These are phyloP conservation scores for Ia io DNA, from an alignment of 2,113 vertebrate species.

Conservation along the genomic window DNA sequence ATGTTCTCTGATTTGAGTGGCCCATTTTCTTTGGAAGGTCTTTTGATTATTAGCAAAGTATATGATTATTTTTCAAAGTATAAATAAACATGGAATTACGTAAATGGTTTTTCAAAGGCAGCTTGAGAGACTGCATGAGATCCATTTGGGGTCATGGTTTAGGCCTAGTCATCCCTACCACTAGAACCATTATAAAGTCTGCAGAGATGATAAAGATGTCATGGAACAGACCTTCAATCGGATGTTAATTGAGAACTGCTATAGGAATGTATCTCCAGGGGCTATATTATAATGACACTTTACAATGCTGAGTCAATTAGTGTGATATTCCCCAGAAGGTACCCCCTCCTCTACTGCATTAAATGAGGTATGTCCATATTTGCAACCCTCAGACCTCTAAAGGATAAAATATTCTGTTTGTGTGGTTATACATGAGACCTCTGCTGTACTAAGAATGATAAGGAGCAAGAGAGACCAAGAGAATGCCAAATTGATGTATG, in stretches of 20 bases:
- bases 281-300: not conserved
- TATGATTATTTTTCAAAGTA: slow-evolving; percentile 8
- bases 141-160: not conserved
- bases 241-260: not conserved
- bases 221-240: not conserved
- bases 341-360: not conserved
- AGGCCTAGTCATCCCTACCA: not conserved
- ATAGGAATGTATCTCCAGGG: not conserved
- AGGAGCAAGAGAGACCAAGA: not conserved
- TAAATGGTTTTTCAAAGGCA: not conserved
- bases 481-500: not conserved
- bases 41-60: not conserved
- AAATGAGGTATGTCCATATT: not conserved
- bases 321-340: not conserved
- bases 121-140: not conserved
- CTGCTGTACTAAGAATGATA: not conserved
- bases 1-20: slow-evolving; percentile 14
- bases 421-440: not conserved
- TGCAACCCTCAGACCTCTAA: not conserved
- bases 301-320: not conserved
- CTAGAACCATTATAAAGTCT: not conserved
- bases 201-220: not conserved
- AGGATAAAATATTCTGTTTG: not conserved
- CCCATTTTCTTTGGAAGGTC: not conserved
- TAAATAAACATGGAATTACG: not conserved